Percentiles rank a stretch among this genome's conserved stretches.
These are phyloP conservation scores for Agonopterix arenella DNA, from an alignment of 2,888 invertebrate genomes.

Conservation along the genomic window DNA sequence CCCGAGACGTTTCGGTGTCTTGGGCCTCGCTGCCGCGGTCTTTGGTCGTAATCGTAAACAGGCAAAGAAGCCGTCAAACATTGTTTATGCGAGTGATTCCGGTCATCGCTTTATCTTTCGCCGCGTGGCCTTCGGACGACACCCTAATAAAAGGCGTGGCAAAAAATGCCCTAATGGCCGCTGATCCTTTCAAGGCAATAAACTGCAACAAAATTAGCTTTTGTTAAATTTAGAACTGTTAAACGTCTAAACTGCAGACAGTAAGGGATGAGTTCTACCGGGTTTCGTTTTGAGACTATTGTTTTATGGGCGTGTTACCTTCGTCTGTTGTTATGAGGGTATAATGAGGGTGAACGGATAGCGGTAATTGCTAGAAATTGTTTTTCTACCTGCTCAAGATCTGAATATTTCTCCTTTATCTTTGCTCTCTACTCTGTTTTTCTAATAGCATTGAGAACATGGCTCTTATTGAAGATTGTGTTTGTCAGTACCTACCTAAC, in stretches of 20 bases:
- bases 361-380: slow-evolving; percentile 13
- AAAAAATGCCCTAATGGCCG: slow-evolving; percentile 68
- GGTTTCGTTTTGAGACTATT: slow-evolving; percentile 36
- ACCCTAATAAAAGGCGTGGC: slow-evolving; percentile 75
- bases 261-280: slow-evolving; percentile 35
- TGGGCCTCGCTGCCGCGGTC: not conserved
- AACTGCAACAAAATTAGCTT: slow-evolving; percentile 75
- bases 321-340: slow-evolving; percentile 28
- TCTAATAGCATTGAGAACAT: too few species aligned
- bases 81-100: slow-evolving; percentile 70
- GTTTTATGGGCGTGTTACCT: slow-evolving; percentile 53
- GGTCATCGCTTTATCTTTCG: slow-evolving; percentile 67
- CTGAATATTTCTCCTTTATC: too few species aligned
- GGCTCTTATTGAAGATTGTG: too few species aligned
- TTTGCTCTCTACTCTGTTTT: too few species aligned
- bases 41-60: slow-evolving; percentile 39
- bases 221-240: slow-evolving; percentile 61
- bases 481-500: too few species aligned
- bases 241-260: slow-evolving; percentile 48
- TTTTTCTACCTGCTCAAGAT: not conserved
- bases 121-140: slow-evolving; percentile 70
- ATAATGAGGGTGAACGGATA: slow-evolving; percentile 24
- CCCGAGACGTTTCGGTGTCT: too few species aligned
- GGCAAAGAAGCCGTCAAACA: slow-evolving; percentile 66
- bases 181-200: slow-evolving; percentile 72